A percentile compares a stretch with the other conserved stretches of the same genome.
Conservation (phyloP, 2,888 invertebrate genomes). For the Caenorhabditis sulstoni region DNA sequence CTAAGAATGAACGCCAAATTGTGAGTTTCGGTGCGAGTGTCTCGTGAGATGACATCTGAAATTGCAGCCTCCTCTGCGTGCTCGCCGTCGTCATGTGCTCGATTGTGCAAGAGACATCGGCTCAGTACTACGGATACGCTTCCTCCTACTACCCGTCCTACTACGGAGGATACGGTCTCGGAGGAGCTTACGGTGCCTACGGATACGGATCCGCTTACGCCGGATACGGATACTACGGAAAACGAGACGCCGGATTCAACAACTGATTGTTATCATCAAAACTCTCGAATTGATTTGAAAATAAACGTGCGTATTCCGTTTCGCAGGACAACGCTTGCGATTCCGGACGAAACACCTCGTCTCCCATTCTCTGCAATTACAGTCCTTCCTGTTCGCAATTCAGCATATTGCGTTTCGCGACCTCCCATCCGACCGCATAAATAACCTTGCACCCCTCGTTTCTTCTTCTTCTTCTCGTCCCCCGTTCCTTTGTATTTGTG, state of each 20-base stretch:
- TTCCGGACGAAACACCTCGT: too few species aligned
- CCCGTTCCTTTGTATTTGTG: slow-evolving; percentile 53
- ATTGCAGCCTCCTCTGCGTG: slow-evolving; percentile 19
- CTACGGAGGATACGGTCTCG: slow-evolving; percentile 23
- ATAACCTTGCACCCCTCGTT: slow-evolving; percentile 44
- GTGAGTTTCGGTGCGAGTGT: slow-evolving; percentile 1
- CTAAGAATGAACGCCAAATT: slow-evolving; percentile 20
- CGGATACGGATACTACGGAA: slow-evolving; percentile 28
- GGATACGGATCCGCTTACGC: slow-evolving; percentile 17
- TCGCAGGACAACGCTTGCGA: too few species aligned
- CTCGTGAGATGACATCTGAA: neutral
- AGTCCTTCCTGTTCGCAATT: slow-evolving; percentile 19
- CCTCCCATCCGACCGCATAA: slow-evolving; percentile 26
- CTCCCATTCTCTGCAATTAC: slow-evolving; percentile 36
- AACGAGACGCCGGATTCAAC: slow-evolving; percentile 15
- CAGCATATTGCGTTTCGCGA: slow-evolving; percentile 25
- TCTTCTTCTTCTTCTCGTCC: slow-evolving; percentile 15
- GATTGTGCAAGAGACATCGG: slow-evolving; percentile 14
- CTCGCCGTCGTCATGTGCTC: slow-evolving; percentile 28
- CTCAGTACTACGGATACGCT: slow-evolving; percentile 19
- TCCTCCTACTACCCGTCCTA: slow-evolving; percentile 19
- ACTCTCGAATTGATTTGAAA: slow-evolving; percentile 15
- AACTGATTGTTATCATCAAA: neutral
- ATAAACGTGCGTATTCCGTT: too few species aligned
- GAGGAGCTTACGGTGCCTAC: slow-evolving; percentile 6